A percentile compares a stretch with the other conserved stretches of the same genome.
Conservation (phyloP, 2,113 vertebrate species). For the Eonycteris spelaea region DNA sequence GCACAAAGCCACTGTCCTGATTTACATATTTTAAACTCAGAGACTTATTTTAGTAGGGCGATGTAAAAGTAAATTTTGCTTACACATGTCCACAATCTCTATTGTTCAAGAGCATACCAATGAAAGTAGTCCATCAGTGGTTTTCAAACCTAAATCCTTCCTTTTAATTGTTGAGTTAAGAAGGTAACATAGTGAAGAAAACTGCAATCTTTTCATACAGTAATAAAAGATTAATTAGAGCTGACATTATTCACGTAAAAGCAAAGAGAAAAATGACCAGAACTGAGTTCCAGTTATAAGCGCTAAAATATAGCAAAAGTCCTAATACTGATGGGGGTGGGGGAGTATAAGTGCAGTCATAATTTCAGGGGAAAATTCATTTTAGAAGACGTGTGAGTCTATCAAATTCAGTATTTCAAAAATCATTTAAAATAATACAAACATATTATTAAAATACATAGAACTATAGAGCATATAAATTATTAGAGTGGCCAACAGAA, state of each 20-base stretch:
- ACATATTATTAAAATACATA: background rate
- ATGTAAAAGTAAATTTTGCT: conserved; percentile 56
- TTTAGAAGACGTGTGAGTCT: background rate
- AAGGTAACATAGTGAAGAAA: background rate
- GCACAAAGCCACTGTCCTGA: background rate
- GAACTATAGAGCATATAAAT: background rate
- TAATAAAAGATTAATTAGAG: background rate
- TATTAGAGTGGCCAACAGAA: background rate
- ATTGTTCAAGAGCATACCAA: background rate
- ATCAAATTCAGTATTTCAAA: background rate
- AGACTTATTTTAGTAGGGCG: conserved; percentile 38
- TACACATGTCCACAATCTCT: background rate
- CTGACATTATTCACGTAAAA: background rate
- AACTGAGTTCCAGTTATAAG: background rate
- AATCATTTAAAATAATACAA: background rate
- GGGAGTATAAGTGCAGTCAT: background rate
- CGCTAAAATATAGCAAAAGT: background rate
- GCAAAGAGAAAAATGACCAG: background rate
- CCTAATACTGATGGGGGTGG: too few species aligned
- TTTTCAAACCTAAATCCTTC: background rate
- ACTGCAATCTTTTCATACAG: background rate
- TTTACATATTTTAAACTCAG: conserved; percentile 42
- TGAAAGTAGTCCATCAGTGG: background rate
- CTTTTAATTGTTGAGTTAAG: background rate
- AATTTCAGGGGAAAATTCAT: background rate